Conservation (phyloP, 2,888 invertebrate genomes). For the Cephus runcator region DNA sequence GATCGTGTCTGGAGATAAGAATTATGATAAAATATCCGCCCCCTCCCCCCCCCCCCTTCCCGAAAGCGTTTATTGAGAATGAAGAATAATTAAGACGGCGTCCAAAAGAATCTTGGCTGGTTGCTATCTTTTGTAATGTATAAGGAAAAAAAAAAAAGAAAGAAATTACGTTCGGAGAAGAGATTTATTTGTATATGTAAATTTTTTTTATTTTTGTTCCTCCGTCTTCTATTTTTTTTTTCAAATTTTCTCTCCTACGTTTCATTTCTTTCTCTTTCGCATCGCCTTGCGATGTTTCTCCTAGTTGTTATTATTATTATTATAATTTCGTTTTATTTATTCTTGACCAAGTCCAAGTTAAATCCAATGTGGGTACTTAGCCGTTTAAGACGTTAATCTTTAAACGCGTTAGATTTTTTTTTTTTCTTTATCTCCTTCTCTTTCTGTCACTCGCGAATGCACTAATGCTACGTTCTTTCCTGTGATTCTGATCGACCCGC, state of each 20-base stretch:
- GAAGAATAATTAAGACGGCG: neutral
- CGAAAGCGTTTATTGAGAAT: neutral
- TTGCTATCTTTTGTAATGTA: neutral
- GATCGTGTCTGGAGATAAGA: neutral
- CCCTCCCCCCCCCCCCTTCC: neutral
- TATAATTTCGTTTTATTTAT: neutral
- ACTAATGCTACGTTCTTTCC: neutral
- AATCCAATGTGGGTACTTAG: neutral
- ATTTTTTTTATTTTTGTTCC: neutral
- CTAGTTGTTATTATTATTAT: neutral
- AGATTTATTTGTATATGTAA: neutral
- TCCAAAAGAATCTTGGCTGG: neutral
- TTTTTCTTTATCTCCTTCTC: neutral
- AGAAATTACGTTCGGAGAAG: neutral
- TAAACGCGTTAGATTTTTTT: neutral
- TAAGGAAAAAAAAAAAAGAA: neutral
- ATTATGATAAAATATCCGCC: neutral
- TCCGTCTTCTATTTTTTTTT: neutral
- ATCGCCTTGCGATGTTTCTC: neutral
- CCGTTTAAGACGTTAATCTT: neutral
- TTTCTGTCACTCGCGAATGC: neutral
- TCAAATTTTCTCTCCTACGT: neutral
- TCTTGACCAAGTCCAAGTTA: neutral
- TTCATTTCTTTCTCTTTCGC: neutral
- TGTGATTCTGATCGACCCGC: neutral